Percentiles rank a stretch among this genome's conserved stretches.
Conservation (phyloP, 2,888 invertebrate species). For the Phoronis australis region DNA sequence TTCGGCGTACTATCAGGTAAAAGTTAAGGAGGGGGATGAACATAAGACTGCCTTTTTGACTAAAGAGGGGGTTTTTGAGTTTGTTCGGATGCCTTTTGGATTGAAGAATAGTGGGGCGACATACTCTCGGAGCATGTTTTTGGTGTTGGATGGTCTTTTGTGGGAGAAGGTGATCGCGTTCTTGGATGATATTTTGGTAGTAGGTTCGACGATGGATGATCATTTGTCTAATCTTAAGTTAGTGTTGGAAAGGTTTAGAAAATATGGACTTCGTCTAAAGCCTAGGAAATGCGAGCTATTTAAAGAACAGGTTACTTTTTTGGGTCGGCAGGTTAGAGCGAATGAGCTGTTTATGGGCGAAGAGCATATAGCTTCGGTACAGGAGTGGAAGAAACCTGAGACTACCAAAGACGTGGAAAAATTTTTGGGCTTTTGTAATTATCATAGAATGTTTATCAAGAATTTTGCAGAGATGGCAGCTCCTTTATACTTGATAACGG, state of each 20-base stretch:
- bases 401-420: neutral
- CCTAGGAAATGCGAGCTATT: slow-evolving; percentile 7
- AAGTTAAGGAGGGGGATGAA: neutral
- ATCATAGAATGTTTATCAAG: slow-evolving; percentile 2
- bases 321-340: slow-evolving; percentile 3
- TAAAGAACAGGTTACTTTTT: slow-evolving; percentile 2
- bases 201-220: neutral
- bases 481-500: neutral
- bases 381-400: neutral
- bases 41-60: neutral
- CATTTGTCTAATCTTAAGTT: neutral
- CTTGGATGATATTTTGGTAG: neutral
- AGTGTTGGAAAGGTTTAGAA: neutral
- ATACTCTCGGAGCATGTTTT: neutral
- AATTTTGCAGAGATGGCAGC: neutral
- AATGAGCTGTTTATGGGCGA: neutral
- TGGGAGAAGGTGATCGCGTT: neutral
- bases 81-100: neutral
- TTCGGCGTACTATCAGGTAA: slow-evolving; percentile 1
- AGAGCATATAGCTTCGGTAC: neutral
- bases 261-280: neutral
- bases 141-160: neutral
- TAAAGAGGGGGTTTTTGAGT: slow-evolving; percentile 1
- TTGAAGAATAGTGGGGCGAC: neutral
- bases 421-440: slow-evolving; percentile 4